These are phyloP conservation scores for Ptychochromis oligacanthus DNA, from an alignment of 2,113 vertebrate species.

Conservation along the genomic window DNA sequence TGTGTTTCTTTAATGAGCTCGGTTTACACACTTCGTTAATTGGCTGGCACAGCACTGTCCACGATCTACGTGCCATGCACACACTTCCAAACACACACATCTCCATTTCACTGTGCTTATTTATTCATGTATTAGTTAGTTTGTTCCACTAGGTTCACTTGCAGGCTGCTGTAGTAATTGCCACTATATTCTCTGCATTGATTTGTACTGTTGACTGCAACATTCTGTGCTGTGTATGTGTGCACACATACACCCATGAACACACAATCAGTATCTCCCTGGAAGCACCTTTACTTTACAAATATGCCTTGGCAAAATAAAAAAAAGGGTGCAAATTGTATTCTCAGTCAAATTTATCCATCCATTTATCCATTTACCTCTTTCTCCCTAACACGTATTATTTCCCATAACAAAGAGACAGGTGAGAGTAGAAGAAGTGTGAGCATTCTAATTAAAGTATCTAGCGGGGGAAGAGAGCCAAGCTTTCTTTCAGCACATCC, in stretches of 20 bases:
- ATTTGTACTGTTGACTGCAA: slow-evolving; percentile 68
- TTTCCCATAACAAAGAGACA: slow-evolving; percentile 56
- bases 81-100: slow-evolving; percentile 50
- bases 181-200: slow-evolving; percentile 81
- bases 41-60: slow-evolving; percentile 66
- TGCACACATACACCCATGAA: neutral
- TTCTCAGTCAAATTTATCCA: slow-evolving; percentile 47
- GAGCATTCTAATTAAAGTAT: slow-evolving; percentile 65
- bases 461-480: slow-evolving; percentile 19
- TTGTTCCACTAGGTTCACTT: slow-evolving; percentile 77
- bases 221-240: neutral
- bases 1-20: slow-evolving; percentile 78
- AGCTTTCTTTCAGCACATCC: slow-evolving; percentile 41
- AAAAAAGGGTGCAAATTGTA: slow-evolving; percentile 53
- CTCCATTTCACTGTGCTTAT: slow-evolving; percentile 76
- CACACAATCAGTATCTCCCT: neutral
- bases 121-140: slow-evolving; percentile 81
- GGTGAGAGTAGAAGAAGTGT: slow-evolving; percentile 50
- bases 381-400: slow-evolving; percentile 33
- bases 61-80: slow-evolving; percentile 51
- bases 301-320: slow-evolving; percentile 23
- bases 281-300: slow-evolving; percentile 23
- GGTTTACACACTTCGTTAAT: slow-evolving; percentile 81
- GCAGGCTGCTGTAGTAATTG: slow-evolving; percentile 77
- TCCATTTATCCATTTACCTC: slow-evolving; percentile 47